Conservation (phyloP, 2,113 vertebrate species). For the Galemys pyrenaicus region DNA sequence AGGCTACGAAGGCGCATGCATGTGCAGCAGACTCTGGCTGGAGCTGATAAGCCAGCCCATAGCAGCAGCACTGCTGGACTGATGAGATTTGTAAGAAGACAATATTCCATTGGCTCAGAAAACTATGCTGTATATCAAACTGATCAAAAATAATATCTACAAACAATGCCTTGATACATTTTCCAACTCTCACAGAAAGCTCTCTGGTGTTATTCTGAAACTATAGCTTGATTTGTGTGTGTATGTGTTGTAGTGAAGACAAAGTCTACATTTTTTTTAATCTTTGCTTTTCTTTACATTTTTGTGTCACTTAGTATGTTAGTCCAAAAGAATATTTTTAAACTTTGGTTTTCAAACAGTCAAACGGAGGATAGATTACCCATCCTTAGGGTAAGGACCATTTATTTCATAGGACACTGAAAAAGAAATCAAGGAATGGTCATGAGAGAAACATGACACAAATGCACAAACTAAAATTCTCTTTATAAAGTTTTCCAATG, state of each 20-base stretch:
- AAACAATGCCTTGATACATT: constrained; percentile 86
- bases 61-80: constrained; percentile 89
- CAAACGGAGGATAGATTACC: neutral
- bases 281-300: constrained; percentile 51
- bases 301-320: constrained; percentile 4
- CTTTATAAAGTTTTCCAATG: neutral
- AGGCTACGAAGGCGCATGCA: constrained; percentile 90
- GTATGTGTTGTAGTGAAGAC: constrained; percentile 46
- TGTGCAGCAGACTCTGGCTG: constrained; percentile 91
- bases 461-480: constrained; percentile 6
- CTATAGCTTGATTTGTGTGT: constrained; percentile 60
- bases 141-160: constrained; percentile 89
- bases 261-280: constrained; percentile 18
- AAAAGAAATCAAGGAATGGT: neutral
- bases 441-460: neutral
- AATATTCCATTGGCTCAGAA: constrained; percentile 92
- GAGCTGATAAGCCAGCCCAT: constrained; percentile 93
- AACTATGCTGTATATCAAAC: constrained; percentile 87
- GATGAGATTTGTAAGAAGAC: constrained; percentile 94
- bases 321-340: constrained; percentile 66
- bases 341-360: constrained; percentile 55
- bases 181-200: constrained; percentile 80
- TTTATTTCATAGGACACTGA: constrained; percentile 33
- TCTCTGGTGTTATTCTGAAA: constrained; percentile 80
- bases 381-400: neutral